phyloP scores from a whole-genome alignment of 2,888 invertebrate species.

The Cephus rjabovi region DNA sequence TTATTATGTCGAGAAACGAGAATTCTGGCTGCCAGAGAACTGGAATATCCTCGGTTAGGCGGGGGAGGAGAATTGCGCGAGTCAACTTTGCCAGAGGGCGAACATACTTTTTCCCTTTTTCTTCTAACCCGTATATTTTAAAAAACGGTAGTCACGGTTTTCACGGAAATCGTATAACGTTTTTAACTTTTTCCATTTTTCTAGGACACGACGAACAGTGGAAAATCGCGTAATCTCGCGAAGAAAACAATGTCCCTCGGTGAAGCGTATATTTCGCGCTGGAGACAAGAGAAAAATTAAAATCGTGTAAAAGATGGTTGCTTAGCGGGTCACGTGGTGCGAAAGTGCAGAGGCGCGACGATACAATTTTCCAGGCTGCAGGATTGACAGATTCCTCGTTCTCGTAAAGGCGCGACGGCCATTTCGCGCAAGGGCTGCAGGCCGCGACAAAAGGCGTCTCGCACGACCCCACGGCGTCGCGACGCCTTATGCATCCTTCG shows the following conservation, averaged over 20 bases:
- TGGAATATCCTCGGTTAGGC: neutral
- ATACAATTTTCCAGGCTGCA: conserved; percentile 12
- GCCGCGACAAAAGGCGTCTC: neutral
- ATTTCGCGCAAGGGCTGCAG: conserved; percentile 8
- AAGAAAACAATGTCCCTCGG: neutral
- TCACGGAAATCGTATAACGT: neutral
- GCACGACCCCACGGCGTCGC: conserved; percentile 10
- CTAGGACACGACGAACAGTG: conserved; percentile 3
- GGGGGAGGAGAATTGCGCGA: neutral
- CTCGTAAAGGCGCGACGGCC: conserved; percentile 29
- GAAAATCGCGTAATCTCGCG: neutral
- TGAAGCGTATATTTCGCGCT: too few species aligned
- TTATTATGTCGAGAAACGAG: conserved; percentile 5
- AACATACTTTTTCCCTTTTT: neutral
- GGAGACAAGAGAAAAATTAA: neutral
- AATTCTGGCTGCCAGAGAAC: neutral
- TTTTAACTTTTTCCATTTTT: conserved; percentile 30
- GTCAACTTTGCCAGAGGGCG: neutral
- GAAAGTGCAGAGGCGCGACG: neutral
- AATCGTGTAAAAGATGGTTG: conserved; percentile 7
- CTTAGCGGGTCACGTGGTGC: neutral
- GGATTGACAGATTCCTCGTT: conserved; percentile 24
- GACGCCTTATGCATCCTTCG: conserved; percentile 1
- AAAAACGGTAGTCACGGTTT: neutral
- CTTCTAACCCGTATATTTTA: neutral